These are phyloP conservation scores for Rosalia funebris DNA, from an alignment of 2,888 invertebrate species.

Conservation along the genomic window DNA sequence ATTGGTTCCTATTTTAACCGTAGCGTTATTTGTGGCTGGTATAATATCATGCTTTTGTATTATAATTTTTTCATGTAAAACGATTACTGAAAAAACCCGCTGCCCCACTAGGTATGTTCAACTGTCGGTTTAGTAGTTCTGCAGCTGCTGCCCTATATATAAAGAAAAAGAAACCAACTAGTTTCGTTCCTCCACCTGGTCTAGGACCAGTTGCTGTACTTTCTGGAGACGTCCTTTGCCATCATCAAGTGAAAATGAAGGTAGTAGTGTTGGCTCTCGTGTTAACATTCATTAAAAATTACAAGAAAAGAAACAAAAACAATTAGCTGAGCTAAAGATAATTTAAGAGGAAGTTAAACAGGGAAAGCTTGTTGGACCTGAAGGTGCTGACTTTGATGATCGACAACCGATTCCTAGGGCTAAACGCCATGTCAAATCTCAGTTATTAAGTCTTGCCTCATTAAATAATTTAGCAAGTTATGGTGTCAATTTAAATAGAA, in stretches of 20 bases:
- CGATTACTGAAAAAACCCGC: conserved; percentile 65
- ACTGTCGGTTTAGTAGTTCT: conserved; percentile 70
- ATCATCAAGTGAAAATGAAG: conserved; percentile 80
- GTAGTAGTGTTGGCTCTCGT: conserved; percentile 74
- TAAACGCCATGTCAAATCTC: conserved; percentile 71
- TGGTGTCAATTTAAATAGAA: conserved; percentile 60
- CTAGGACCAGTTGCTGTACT: conserved; percentile 69
- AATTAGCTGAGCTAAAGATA: conserved; percentile 82
- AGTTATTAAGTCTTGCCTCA: conserved; percentile 67
- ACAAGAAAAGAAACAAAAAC: conserved; percentile 88
- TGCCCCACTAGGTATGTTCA: conserved; percentile 82
- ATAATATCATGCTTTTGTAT: conserved; percentile 76
- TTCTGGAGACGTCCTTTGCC: conserved; percentile 79
- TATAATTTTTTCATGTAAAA: conserved; percentile 86
- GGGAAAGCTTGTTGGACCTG: conserved; percentile 71
- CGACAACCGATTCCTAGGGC: conserved; percentile 77
- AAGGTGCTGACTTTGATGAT: conserved; percentile 66
- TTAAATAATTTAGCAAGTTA: conserved; percentile 62
- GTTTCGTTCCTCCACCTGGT: conserved; percentile 79
- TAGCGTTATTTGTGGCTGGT: conserved; percentile 68
- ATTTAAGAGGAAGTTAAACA: conserved; percentile 88
- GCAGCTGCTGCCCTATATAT: conserved; percentile 63
- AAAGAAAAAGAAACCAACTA: conserved; percentile 92
- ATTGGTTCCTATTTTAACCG: conserved; percentile 65
- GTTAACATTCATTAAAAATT: conserved; percentile 88